Base-by-base conservation (phyloP, 2,797 vertebrate species). In the Lateolabrax maculatus region DNA sequence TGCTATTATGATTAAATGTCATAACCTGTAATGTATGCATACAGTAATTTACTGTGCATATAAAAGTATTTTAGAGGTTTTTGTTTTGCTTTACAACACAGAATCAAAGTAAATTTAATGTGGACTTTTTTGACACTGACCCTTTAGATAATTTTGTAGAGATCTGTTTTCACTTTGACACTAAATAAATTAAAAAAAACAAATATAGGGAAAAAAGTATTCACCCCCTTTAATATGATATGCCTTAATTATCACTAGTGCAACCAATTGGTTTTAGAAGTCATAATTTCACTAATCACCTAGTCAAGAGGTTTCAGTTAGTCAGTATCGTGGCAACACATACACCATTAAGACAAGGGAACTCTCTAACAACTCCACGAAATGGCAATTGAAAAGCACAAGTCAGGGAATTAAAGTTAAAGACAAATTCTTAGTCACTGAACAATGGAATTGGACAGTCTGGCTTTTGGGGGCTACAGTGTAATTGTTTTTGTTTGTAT, bases 121-220 rank as follows among this genome's bases (percentile, higher is more conserved):
- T 21, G 53, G 19, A 34, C 46, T 61, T 58, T 77, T 66, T 51
- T 25, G 16, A 66, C 41, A 43, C 8, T 18, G 39, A 49, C 23
- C 18, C 5, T 29, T 69, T 8, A 27, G 31, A 34, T n/a, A n/a
- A n/a, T n/a, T n/a, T n/a, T n/a, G n/a, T n/a, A n/a, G n/a, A n/a
- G n/a, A n/a, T n/a, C n/a, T n/a, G n/a, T n/a, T n/a, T n/a, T n/a
- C n/a, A n/a, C n/a, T n/a, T n/a, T n/a, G n/a, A n/a, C n/a, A n/a
- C n/a, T n/a, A n/a, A n/a, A n/a, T n/a, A n/a, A n/a, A n/a, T n/a
- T n/a, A n/a, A 34, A 34, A 34, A 34, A 4, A 34, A 3, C 6
- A 6, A 34, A 34, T 34, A 4, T 34, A 34, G 31, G 31, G 6
- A 34, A 34, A 34, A 34, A 34, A 68, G 8, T 27, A 34, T 27